phyloP scores from a whole-genome alignment of 1,140 invertebrate species.

The Neocloeon triangulifer region DNA sequence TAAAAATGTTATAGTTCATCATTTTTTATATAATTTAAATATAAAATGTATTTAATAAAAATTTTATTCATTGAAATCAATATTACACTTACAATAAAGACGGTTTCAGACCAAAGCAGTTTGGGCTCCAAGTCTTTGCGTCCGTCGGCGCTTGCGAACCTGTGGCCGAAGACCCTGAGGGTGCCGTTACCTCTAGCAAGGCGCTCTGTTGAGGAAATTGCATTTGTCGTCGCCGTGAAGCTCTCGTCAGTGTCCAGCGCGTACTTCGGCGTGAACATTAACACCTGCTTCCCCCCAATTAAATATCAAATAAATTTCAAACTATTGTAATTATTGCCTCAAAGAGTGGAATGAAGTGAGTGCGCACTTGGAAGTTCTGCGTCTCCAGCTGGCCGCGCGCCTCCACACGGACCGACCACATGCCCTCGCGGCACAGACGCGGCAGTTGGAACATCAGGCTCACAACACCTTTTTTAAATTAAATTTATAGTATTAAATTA shows the following conservation, averaged over 20 bases:
- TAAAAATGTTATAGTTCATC: too few relatives aligned
- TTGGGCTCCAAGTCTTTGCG: too few relatives aligned
- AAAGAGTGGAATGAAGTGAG: constrained; percentile 21
- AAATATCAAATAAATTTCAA: too few relatives aligned
- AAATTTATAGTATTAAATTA: constrained; percentile 3
- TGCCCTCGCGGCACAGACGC: constrained; percentile 17
- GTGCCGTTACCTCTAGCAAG: constrained; percentile 16
- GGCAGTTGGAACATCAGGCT: constrained; percentile 18
- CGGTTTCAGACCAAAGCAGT: constrained; percentile 4
- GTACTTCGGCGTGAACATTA: constrained; percentile 17
- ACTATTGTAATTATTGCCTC: constrained; percentile 19
- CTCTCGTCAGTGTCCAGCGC: constrained; percentile 16
- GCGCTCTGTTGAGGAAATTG: constrained; percentile 16
- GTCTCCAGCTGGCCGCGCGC: constrained; percentile 22
- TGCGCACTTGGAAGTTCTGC: constrained; percentile 20
- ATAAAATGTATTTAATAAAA: constrained; percentile 5
- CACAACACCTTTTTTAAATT: constrained; percentile 15
- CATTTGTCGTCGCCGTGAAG: constrained; percentile 13
- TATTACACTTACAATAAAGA: constrained; percentile 10
- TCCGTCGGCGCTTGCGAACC: too few relatives aligned
- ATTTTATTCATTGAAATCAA: too few relatives aligned
- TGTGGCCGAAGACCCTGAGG: constrained; percentile 12
- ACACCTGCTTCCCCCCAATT: too few relatives aligned
- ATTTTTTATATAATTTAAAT: constrained; percentile 2
- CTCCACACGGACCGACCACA: constrained; percentile 22